These are phyloP conservation scores for Neosalanx taihuensis DNA, from an alignment of 2,797 vertebrate species.

Conservation along the genomic window DNA sequence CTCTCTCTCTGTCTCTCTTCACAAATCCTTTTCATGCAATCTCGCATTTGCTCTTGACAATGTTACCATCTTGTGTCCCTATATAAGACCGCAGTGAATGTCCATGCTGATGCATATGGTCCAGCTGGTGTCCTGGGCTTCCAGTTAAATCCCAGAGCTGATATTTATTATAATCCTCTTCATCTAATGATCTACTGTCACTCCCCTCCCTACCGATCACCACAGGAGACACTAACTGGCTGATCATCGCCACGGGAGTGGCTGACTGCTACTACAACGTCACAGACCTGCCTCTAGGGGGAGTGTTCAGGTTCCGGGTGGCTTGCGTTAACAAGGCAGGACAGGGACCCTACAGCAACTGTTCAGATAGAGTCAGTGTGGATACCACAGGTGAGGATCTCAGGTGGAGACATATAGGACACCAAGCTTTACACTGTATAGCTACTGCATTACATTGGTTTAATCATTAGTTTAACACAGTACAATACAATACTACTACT, in stretches of 20 bases:
- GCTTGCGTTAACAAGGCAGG: slow-evolving; percentile 90
- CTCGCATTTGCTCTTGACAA: slow-evolving; percentile 16
- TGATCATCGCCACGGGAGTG: slow-evolving; percentile 78
- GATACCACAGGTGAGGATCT: slow-evolving; percentile 67
- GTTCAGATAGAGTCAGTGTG: slow-evolving; percentile 76
- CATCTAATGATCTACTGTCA: neutral
- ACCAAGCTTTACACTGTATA: too few species aligned
- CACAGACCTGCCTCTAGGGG: slow-evolving; percentile 75
- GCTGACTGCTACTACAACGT: slow-evolving; percentile 91
- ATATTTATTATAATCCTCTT: too few species aligned
- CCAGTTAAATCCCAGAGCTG: too few species aligned
- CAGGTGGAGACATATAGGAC: neutral
- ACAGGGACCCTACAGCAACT: slow-evolving; percentile 85
- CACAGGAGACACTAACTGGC: slow-evolving; percentile 84
- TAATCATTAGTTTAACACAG: too few species aligned
- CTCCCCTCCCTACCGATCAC: neutral
- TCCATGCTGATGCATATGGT: neutral
- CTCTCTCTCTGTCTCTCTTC: neutral
- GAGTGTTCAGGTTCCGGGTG: slow-evolving; percentile 80
- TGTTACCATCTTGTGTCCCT: slow-evolving; percentile 37
- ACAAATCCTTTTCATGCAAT: too few species aligned
- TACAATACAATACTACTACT: too few species aligned
- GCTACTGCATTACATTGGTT: too few species aligned
- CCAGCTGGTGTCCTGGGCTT: too few species aligned
- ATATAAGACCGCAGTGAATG: neutral